Evolutionary conservation across 2,888 invertebrate genomes (phyloP).

Genomic region (Tetramorium bicarinatum): DNA sequence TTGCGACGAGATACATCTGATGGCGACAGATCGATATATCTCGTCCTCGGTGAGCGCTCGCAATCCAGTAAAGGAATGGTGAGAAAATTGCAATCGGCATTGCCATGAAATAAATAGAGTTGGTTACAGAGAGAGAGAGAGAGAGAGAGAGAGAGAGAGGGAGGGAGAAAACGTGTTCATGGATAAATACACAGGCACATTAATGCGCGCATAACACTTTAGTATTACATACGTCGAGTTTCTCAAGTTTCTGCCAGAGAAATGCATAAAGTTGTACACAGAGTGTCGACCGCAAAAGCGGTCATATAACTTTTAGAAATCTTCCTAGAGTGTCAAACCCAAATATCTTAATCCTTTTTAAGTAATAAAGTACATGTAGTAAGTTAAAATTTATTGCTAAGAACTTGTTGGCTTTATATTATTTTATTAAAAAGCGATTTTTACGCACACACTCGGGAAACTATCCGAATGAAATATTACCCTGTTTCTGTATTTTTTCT

Average conservation of each 20-base stretch:
- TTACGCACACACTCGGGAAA: background rate
- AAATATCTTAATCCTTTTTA: background rate
- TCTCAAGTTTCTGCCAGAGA: slow-evolving; percentile 48
- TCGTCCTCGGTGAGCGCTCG: slow-evolving; percentile 67
- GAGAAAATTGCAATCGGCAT: slow-evolving; percentile 73
- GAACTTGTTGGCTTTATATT: background rate
- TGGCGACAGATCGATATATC: slow-evolving; percentile 73
- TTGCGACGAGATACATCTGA: slow-evolving; percentile 62
- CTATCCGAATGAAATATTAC: no score
- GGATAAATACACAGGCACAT: slow-evolving; percentile 23
- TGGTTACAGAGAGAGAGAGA: slow-evolving; percentile 24
- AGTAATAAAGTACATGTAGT: background rate
- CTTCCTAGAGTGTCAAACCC: background rate
- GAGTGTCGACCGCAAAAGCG: background rate
- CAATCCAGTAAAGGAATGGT: slow-evolving; percentile 75
- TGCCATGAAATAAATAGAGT: slow-evolving; percentile 67
- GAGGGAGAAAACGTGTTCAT: background rate
- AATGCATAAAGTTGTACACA: slow-evolving; percentile 38
- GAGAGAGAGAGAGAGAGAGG: background rate
- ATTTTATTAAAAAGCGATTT: background rate
- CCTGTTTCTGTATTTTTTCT: background rate
- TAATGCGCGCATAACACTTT: background rate
- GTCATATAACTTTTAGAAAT: background rate
- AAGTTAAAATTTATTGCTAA: background rate
- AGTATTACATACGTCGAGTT: background rate